Evolutionary conservation across 2,113 vertebrate species (phyloP).

Genomic region (Arothron firmamentum): DNA sequence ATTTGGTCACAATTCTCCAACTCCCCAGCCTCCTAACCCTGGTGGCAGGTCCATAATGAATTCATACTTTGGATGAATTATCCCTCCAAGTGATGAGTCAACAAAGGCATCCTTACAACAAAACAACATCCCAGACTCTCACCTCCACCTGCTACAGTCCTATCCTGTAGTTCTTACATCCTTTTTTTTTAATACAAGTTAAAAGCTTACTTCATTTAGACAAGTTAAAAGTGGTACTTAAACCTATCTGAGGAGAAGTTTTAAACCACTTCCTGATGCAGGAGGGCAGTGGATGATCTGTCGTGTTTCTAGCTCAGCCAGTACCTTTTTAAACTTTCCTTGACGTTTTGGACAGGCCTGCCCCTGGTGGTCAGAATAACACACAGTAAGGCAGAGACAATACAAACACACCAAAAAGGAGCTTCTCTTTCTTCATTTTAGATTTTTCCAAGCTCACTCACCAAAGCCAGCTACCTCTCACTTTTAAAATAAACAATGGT

Average conservation of each 20-base stretch:
- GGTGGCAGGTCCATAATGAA: no score
- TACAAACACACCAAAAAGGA: constrained; percentile 81
- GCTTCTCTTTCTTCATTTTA: constrained; percentile 50
- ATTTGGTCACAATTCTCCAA: no score
- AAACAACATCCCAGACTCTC: background rate
- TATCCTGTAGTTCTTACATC: no score
- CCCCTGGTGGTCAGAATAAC: constrained; percentile 99
- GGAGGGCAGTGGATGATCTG: constrained; percentile 57
- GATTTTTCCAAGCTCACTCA: background rate
- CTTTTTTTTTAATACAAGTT: background rate
- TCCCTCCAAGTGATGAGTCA: no score
- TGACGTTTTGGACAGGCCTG: constrained; percentile 99
- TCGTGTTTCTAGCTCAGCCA: constrained; percentile 81
- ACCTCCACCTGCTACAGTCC: background rate
- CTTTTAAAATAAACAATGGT: background rate
- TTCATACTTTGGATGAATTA: no score
- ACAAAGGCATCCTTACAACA: no score
- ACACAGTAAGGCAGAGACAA: constrained; percentile 92
- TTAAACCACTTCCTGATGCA: constrained; percentile 47
- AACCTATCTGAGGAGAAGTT: constrained; percentile 32
- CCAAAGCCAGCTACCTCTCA: constrained; percentile 26
- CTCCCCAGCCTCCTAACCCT: no score
- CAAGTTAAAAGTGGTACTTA: constrained; percentile 30
- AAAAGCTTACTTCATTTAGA: constrained; percentile 38
- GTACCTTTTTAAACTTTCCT: constrained; percentile 99